phyloP scores from a whole-genome alignment of 2,797 vertebrate species.

The Vipera latastei region DNA sequence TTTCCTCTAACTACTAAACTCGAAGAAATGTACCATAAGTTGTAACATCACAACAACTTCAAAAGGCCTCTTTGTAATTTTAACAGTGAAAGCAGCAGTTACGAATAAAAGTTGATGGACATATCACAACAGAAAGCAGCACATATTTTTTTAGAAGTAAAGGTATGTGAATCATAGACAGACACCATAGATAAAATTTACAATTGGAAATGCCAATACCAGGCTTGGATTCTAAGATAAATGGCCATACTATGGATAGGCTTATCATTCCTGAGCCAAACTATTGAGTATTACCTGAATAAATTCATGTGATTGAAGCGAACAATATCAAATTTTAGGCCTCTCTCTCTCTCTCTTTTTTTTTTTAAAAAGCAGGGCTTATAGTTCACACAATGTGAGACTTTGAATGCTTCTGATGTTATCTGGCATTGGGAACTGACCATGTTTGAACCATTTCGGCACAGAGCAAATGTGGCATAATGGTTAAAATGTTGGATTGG shows the following conservation, averaged over 20 bases:
- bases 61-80: background rate
- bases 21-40: background rate
- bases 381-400: no score
- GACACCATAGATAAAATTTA: background rate
- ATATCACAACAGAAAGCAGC: background rate
- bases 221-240: background rate
- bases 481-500: no score
- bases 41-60: background rate
- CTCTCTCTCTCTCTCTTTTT: no score
- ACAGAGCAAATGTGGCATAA: no score
- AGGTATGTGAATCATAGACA: background rate
- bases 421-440: background rate
- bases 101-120: background rate
- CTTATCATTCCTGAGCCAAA: background rate
- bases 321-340: no score
- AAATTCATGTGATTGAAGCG: background rate
- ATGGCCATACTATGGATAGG: background rate
- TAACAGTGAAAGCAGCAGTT: background rate
- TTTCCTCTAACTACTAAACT: background rate
- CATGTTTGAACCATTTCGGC: no score
- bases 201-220: background rate
- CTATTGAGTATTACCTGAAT: background rate
- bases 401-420: background rate
- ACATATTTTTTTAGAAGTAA: background rate
- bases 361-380: no score